Base-by-base conservation (phyloP, 2,888 invertebrate species). In the Cryptosula pallasiana region DNA sequence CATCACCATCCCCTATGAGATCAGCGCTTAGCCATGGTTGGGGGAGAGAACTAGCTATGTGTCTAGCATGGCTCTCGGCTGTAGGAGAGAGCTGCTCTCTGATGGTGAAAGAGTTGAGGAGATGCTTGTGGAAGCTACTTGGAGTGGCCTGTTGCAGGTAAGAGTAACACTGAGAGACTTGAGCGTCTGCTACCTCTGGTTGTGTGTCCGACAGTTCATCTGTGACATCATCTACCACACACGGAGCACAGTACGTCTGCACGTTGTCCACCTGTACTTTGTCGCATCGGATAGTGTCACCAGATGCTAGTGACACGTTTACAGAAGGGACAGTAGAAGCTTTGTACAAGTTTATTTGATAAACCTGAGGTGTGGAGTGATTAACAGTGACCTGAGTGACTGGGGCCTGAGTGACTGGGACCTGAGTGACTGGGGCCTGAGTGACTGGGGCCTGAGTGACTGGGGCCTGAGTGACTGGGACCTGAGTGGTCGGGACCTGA, bases 11-110 rank as follows among this genome's bases (percentile, higher is more conserved):
- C 13, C 3, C 5, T 2, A 63, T 32, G n/a, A 63, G 13, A 32
- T 63, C 63, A 9, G 63, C 63, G 32, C 63, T 63, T 2, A 63
- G 63, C 63, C 63, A 63, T 29, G 63, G 63, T 63, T 27, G 34
- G 13, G 63, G 63, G 13, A 63, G 2, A 32, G 63, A 63, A n/a
- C 5, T 63, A 63, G 63, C 63, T 25, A 63, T 63, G n/a, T 63
- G 63, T 34, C n/a, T 63, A 5, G 63, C 63, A 63, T 5, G n/a
- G 25, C 9, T 32, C 63, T 63, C 63, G 9, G 63, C 63, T 29
- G 63, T 63, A n/a, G 63, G 63, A 29, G 63, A 63, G 13, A 63
- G 32, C 32, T 63, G 25, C n/a, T 63, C 63, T 34, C 32, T 63
- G 13, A 63, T n/a, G 9, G 63, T 32, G 32, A 63, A 63, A 32